Base-by-base conservation (phyloP, 2,888 invertebrate species). In the Pogonocherus hispidulus region DNA sequence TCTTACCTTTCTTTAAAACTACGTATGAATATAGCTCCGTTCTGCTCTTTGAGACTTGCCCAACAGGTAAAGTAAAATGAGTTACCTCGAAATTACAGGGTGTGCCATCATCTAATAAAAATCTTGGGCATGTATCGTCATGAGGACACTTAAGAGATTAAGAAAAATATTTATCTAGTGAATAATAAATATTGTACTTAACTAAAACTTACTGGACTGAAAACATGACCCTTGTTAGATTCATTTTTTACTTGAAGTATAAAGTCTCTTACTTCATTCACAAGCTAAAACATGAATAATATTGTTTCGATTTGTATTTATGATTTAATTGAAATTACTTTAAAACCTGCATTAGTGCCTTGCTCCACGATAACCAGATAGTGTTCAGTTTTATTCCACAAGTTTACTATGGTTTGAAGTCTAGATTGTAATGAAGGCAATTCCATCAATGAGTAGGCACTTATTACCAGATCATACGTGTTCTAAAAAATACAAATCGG, bases 371-470 rank as follows among this genome's bases (percentile, higher is more conserved):
- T 87, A 11, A 98, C 88, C 80, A 98, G 86, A 82, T 93, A 96
- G 9, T 92, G 89, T 73, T 91, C 89, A 0, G 96, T 95, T 86
- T 94, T 96, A 62, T 90, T 91, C 97, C 97, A 98, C 6, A 98
- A 86, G 79, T 92, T 94, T 56, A 91, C 87, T 64, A 96, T 84
- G 0, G 90, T 88, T 79, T 94, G 90, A 52, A 94, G 83, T 55
- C 97, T 88, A 22, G 88, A 87, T 79, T 90, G 86, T 71, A 89
- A 86, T 67, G 87, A 89, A 0, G 93, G 92, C 73, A 96, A 84
- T 85, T 98, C 97, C 75, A 97, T 89, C 71, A 97, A 86, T 0
- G 94, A 89, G 82, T 91, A 95, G 0, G 96, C 93, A 60, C 93
- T 91, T 19, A 96, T 86, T 0, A 96, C 94, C 55, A 98, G 86